A percentile compares a stretch with the other conserved stretches of the same genome.
phyloP scores from a whole-genome alignment of 1,140 invertebrate genomes.

The Caenorhabditis remanei region DNA sequence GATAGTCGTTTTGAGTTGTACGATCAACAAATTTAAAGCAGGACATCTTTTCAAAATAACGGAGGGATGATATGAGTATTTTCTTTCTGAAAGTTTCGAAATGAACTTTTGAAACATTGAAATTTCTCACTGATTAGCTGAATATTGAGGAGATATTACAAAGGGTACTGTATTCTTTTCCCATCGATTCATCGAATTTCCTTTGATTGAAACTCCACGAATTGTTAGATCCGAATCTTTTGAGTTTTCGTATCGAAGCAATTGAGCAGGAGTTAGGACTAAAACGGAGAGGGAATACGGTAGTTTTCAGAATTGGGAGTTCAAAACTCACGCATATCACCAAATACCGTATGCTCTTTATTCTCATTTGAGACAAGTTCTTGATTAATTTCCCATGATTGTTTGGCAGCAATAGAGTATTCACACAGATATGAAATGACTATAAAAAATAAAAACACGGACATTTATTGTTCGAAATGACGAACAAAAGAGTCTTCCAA shows the following conservation, averaged over 20 bases:
- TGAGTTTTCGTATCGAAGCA: constrained; percentile 30
- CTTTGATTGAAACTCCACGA: constrained; percentile 30
- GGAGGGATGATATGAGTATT: constrained; percentile 45
- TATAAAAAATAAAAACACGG: neutral
- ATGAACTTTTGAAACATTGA: neutral
- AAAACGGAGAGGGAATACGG: neutral
- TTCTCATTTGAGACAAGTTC: neutral
- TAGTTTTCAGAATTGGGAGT: neutral
- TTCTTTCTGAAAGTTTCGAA: constrained; percentile 49
- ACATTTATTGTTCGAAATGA: constrained; percentile 49
- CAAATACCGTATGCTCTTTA: constrained; percentile 40
- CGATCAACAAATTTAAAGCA: constrained; percentile 67
- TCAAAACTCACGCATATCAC: constrained; percentile 54
- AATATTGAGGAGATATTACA: constrained; percentile 39
- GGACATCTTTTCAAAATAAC: constrained; percentile 56
- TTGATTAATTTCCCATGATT: constrained; percentile 48
- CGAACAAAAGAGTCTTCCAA: constrained; percentile 42
- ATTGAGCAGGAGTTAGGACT: constrained; percentile 56
- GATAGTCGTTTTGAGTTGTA: constrained; percentile 60
- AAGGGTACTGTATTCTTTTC: constrained; percentile 35
- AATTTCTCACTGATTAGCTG: neutral
- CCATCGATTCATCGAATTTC: constrained; percentile 47
- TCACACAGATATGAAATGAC: neutral
- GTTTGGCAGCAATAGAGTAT: neutral
- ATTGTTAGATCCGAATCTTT: constrained; percentile 15